Evolutionary conservation across 1,140 invertebrate species (phyloP).

Genomic region (Calosoma granatense): DNA sequence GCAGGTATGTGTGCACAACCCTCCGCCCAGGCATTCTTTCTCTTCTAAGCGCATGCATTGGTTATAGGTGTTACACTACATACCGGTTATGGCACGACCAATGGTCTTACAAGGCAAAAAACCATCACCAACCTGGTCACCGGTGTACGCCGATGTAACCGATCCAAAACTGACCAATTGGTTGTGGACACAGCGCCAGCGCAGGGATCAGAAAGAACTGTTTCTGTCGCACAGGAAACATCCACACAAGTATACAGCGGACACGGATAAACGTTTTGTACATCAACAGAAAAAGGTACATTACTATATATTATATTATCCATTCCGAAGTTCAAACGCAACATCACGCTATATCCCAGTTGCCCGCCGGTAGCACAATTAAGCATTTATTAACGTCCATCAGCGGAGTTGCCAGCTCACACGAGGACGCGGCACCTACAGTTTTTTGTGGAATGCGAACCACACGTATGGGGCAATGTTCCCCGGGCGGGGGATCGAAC

Average conservation of each 20-base stretch:
- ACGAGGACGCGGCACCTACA: too few relatives aligned
- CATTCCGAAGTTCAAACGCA: too few relatives aligned
- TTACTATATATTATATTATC: background rate
- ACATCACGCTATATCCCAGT: too few relatives aligned
- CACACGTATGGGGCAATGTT: too few relatives aligned
- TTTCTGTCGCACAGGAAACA: slow-evolving; percentile 38
- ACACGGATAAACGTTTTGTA: slow-evolving; percentile 37
- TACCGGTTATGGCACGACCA: slow-evolving; percentile 67
- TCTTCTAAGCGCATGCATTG: background rate
- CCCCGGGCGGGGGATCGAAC: too few relatives aligned
- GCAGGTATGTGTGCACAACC: too few relatives aligned
- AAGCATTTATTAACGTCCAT: too few relatives aligned
- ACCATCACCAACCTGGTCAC: slow-evolving; percentile 57
- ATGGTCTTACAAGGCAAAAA: slow-evolving; percentile 54
- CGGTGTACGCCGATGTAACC: slow-evolving; percentile 62
- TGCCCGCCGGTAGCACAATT: too few relatives aligned
- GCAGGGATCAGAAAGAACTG: slow-evolving; percentile 46
- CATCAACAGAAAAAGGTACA: slow-evolving; percentile 37
- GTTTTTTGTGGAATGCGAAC: too few relatives aligned
- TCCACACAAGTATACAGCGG: slow-evolving; percentile 33
- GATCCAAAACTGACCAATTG: slow-evolving; percentile 64
- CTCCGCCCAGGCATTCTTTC: too few relatives aligned
- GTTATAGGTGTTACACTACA: slow-evolving; percentile 55
- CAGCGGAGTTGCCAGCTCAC: too few relatives aligned
- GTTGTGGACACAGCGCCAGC: slow-evolving; percentile 56